phyloP scores from a whole-genome alignment of 2,113 vertebrate genomes.

The Calidris pygmaea region DNA sequence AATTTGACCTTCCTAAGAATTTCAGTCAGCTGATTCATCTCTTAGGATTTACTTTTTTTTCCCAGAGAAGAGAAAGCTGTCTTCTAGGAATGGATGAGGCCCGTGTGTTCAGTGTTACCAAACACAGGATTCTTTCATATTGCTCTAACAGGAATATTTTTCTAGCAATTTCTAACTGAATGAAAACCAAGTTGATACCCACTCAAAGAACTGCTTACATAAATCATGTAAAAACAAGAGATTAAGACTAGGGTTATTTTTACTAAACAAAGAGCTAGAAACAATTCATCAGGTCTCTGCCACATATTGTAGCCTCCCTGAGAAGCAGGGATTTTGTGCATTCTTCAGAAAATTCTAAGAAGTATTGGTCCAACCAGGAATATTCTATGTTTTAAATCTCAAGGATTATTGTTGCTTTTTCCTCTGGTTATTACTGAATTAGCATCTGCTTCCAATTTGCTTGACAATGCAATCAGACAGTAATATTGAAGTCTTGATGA shows the following conservation, averaged over 20 bases:
- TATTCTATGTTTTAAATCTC: background rate
- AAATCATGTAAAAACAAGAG: background rate
- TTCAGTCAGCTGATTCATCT: background rate
- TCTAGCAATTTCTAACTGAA: background rate
- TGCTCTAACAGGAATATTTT: background rate
- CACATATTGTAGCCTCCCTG: background rate
- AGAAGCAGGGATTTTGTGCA: background rate
- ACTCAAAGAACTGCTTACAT: background rate
- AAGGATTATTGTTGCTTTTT: background rate
- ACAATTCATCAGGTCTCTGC: background rate
- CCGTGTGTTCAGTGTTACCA: background rate
- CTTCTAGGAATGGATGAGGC: background rate
- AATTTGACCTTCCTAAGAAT: background rate
- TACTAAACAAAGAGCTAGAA: background rate
- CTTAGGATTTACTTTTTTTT: background rate
- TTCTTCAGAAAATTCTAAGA: background rate
- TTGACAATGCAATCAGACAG: background rate
- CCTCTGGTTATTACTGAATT: background rate
- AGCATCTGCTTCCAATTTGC: background rate
- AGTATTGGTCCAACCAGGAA: background rate
- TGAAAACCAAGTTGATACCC: background rate
- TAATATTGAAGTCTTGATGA: background rate
- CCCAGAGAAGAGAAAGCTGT: background rate
- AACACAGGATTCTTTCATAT: background rate
- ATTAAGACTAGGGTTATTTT: background rate